Percentiles rank a stretch among this genome's conserved stretches.
Evolutionary conservation across 2,113 vertebrate species (phyloP).

Genomic region (Cacatua alba): DNA sequence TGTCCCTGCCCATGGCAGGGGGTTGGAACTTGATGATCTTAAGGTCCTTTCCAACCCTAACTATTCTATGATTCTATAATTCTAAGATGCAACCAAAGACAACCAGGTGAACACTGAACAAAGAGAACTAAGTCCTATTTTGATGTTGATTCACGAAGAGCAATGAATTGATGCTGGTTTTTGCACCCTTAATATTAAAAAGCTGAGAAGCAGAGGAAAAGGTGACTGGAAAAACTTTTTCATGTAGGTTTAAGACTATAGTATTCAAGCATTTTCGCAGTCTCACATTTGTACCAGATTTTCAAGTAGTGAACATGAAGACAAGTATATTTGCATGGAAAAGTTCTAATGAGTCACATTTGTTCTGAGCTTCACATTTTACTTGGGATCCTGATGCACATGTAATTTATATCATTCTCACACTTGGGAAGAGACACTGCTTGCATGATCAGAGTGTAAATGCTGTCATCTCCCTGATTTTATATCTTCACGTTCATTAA

Average conservation of each 20-base stretch:
- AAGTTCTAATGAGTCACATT: not conserved
- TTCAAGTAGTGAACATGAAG: not conserved
- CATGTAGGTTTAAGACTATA: not conserved
- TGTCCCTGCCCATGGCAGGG: too few species aligned
- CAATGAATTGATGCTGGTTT: not conserved
- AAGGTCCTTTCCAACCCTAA: too few species aligned
- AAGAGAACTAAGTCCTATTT: not conserved
- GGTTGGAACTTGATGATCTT: too few species aligned
- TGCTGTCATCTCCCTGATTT: not conserved
- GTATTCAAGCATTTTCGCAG: not conserved
- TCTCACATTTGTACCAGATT: not conserved
- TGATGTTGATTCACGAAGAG: not conserved
- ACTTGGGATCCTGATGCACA: not conserved
- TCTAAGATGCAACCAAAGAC: not conserved
- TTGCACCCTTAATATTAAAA: not conserved
- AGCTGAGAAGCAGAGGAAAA: not conserved
- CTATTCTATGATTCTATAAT: too few species aligned
- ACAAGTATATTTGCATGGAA: not conserved
- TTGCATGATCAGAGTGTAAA: not conserved
- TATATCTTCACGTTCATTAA: not conserved
- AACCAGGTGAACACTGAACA: not conserved
- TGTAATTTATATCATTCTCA: not conserved
- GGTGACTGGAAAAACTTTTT: not conserved
- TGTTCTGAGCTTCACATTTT: not conserved
- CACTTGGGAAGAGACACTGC: not conserved